Base-by-base conservation (phyloP, 2,888 invertebrate species). In the Steromphala cineraria region DNA sequence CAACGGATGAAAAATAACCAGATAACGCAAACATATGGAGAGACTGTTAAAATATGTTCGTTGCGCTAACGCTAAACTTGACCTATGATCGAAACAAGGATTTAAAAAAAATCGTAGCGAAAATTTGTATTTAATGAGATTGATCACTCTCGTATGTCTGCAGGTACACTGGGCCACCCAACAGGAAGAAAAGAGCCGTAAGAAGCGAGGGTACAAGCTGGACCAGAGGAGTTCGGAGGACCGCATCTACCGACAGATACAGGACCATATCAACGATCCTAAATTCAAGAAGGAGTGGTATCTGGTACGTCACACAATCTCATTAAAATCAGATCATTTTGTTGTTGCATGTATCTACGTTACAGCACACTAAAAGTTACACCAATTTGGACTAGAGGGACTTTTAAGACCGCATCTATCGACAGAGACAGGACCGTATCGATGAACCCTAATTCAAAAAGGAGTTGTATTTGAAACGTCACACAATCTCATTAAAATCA, bases 401-500 rank as follows among this genome's bases (percentile, higher is more conserved):
- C 36, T 13, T 55, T 40, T 21, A 28, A 19, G 19, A 75, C 71
- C 53, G 46, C 53, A 17, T 53, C 71, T 21, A 79, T 79, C 0
- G 75, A 55, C 4, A 28, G 15, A 21, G 53, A 55, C n/a, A 75
- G 67, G 2, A 56, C 76, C 19, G 40, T 10, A 87, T 90, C 31
- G 86, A 88, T 31, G 93, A 93, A 75, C 90, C 90, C 2, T 80
- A 88, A 40, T 98, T 98, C 97, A 94, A 95, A 53, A 95, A 96
- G 85, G 96, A 98, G 94, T 98, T 98, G 98, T 98, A 98, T 93
- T 94, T 98, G 95, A 97, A 97, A 94, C 96, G 98, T 96, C 36
- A 46, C 46, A 46, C n/a, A n/a, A n/a, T n/a, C n/a, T n/a, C n/a
- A n/a, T n/a, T n/a, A n/a, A n/a, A n/a, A n/a, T n/a, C n/a, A n/a